Base-by-base conservation (phyloP, 2,888 invertebrate species). In the Chalcis sispes region DNA sequence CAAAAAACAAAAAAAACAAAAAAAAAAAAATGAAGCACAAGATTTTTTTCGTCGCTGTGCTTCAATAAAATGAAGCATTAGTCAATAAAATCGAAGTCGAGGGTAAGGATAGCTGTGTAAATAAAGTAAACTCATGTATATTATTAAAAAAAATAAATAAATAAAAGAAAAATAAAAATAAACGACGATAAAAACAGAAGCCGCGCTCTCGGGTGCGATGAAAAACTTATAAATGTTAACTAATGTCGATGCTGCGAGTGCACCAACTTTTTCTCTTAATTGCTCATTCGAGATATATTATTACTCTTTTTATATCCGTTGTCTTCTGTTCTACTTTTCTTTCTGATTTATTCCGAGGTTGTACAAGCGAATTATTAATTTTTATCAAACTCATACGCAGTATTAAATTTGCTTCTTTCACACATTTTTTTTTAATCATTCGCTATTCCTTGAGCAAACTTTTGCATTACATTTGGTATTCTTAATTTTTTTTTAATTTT, bases 231-330 rank as follows among this genome's bases (percentile, higher is more conserved):
- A 77, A 82, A 80, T 82, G 82, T 84, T 83, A 81, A 81, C 80
- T 80, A 82, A 82, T 82, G 81, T 79, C 79, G 79, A 82, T 72
- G 82, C 80, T 82, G 83, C 80, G 80, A 80, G 77, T 84, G 83
- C 85, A 84, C 82, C 83, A 81, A 83, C 80, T 81, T 82, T 82
- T 83, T 58, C 77, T 27, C 36, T 54, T 27, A 72, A 79, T 67
- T 74, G 36, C 56, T 67, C 56, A 50, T 50, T 50, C 69, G 67
- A 75, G 50, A 72, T 61, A 54, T 18, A 69, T n/a, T 46, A 75
- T 69, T 58, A 54, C n/a, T 77, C 72, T 74, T 65, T 27, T 29
- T 79, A n/a, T n/a, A n/a, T n/a, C n/a, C n/a, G n/a, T 72, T 75
- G 40, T 78, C 52, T 79, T 77, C 58, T 67, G 79, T 79, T 62